phyloP scores from a whole-genome alignment of 2,113 vertebrate species.

The Grammomys dolichurus region DNA sequence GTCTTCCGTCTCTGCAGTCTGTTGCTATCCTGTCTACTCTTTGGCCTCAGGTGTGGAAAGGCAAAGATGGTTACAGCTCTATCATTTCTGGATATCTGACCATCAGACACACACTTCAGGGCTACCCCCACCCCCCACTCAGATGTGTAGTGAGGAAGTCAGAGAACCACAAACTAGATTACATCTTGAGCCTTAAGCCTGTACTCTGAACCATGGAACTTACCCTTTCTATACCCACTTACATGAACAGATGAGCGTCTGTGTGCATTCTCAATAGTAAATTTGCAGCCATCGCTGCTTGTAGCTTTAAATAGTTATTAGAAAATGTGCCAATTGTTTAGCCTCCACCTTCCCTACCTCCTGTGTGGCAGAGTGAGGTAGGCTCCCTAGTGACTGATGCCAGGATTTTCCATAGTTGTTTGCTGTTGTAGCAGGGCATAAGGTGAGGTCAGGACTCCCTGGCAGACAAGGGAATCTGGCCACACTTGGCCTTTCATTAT shows the following conservation, averaged over 20 bases:
- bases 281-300: neutral
- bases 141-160: neutral
- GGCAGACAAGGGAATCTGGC: neutral
- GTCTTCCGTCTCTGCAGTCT: neutral
- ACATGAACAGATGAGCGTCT: neutral
- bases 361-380: neutral
- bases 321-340: slow-evolving; percentile 46
- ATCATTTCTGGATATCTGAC: slow-evolving; percentile 49
- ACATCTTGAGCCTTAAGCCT: neutral
- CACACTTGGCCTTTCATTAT: neutral
- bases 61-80: slow-evolving; percentile 61
- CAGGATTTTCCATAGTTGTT: neutral
- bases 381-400: neutral
- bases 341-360: fast-evolving
- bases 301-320: slow-evolving; percentile 51
- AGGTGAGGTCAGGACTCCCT: slow-evolving; percentile 62
- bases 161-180: fast-evolving
- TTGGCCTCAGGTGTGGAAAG: neutral
- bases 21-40: neutral
- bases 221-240: fast-evolving
- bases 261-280: neutral
- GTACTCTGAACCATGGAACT: fast-evolving
- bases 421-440: neutral
- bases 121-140: neutral
- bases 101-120: neutral